Percentiles rank a stretch among this genome's conserved stretches.
These are phyloP conservation scores for Stenoptilia bipunctidactyla DNA, from an alignment of 2,888 invertebrate species.

Conservation along the genomic window DNA sequence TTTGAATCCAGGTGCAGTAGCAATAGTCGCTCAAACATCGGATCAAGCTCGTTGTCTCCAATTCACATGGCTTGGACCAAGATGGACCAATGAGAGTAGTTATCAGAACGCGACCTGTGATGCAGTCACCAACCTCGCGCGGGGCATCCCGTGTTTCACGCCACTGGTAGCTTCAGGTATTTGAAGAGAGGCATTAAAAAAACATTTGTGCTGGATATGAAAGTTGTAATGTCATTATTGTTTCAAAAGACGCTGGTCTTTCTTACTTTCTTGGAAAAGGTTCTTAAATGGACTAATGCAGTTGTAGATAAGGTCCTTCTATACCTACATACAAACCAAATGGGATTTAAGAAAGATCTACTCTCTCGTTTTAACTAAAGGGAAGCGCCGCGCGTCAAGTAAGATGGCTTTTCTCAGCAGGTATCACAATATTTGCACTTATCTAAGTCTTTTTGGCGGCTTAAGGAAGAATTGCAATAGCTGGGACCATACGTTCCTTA, in stretches of 20 bases:
- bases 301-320: not conserved
- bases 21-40: conserved; percentile 22
- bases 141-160: conserved; percentile 71
- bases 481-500: too few species aligned
- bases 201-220: too few species aligned
- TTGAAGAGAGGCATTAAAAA: not conserved
- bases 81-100: conserved; percentile 65
- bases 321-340: too few species aligned
- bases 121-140: conserved; percentile 58
- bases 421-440: too few species aligned
- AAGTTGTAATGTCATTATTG: not conserved
- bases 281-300: not conserved
- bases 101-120: conserved; percentile 67
- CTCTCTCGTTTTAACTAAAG: too few species aligned
- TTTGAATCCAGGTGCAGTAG: conserved; percentile 24
- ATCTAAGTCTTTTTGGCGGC: too few species aligned
- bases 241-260: not conserved
- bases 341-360: too few species aligned
- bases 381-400: too few species aligned
- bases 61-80: conserved; percentile 79
- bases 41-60: conserved; percentile 64
- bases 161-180: conserved; percentile 76
- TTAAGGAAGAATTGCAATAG: too few species aligned
- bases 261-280: not conserved
- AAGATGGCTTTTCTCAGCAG: too few species aligned